Evolutionary conservation across 2,113 vertebrate genomes (phyloP), one percentile per base, ranked within the genome.

Genomic region (Manacus vitellinus): DNA sequence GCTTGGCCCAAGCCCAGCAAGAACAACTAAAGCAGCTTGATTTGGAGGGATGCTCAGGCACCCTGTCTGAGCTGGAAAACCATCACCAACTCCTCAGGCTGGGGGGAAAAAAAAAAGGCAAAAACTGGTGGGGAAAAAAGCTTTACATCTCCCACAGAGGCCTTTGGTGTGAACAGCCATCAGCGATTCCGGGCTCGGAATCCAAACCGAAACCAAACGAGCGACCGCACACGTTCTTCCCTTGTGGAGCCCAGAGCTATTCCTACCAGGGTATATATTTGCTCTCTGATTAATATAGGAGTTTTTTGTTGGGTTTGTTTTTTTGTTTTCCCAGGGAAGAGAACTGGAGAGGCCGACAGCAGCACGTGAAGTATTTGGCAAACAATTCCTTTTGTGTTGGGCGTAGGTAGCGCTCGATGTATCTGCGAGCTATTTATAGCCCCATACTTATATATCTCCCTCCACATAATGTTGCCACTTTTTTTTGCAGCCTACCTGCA

Each of bases 401-500:
- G 5, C 54, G 81, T 95, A 75, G 95, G 94, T 75, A 92, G 93
- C 1, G 0, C 74, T 82, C 0, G 2, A 75, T 90, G 2, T n/a
- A 68, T 84, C 73, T 67, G 75, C 0, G 0, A 68, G 70, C 56
- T 96, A 94, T 94, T 78, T 79, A 91, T 85, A 95, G 61, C 58
- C 55, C 47, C 28, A 72, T 3, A 61, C 86, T 56, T 17, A 12
- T 2, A 44, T 20, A 91, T 30, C 46, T 62, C 33, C 4, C 49
- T 21, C 67, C 73, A n/a, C 47, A 6, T 22, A 31, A 35, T 67
- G 46, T 72, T 93, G 55, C 73, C 54, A 33, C 41, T 33, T 74
- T 55, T 77, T 61, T 63, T 74, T 89, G 58, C 55, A 85, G 88
- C 24, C 70, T 88, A 95, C 92, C 94, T 96, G 93, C 72, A 88